A percentile compares a stretch with the other conserved stretches of the same genome.
These are phyloP conservation scores for Cyrtorhinus lividipennis DNA, from an alignment of 1,140 invertebrate species.

Conservation along the genomic window DNA sequence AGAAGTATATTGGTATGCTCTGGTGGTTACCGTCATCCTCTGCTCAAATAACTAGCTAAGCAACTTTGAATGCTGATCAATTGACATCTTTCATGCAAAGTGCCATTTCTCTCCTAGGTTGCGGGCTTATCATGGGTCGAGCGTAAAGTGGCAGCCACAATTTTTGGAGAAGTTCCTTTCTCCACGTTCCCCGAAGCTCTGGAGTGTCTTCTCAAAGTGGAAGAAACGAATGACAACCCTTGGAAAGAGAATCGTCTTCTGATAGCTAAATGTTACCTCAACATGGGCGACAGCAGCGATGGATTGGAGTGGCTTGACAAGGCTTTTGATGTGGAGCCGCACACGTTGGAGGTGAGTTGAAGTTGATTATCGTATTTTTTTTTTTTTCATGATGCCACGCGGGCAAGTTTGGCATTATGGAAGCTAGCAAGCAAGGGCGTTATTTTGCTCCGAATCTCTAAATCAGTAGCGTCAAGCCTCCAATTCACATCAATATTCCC, in stretches of 20 bases:
- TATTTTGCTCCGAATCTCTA: too few relatives aligned
- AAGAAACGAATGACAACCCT: constrained; percentile 39
- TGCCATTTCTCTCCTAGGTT: constrained; percentile 31
- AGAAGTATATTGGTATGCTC: too few relatives aligned
- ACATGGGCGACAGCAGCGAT: constrained; percentile 33
- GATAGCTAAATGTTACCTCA: constrained; percentile 52
- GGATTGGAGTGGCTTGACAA: constrained; percentile 42
- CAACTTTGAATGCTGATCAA: too few relatives aligned
- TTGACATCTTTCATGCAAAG: too few relatives aligned
- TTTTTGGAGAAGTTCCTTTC: constrained; percentile 50
- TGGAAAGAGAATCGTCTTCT: constrained; percentile 57
- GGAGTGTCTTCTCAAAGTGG: constrained; percentile 45
- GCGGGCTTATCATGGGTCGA: constrained; percentile 51
- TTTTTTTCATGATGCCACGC: too few relatives aligned
- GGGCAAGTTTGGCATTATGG: too few relatives aligned
- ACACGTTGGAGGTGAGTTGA: constrained; percentile 22
- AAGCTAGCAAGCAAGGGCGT: too few relatives aligned
- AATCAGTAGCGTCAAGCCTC: too few relatives aligned
- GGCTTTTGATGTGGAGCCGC: constrained; percentile 27
- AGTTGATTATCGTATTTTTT: not conserved
- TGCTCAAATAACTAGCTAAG: too few relatives aligned
- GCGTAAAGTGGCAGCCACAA: constrained; percentile 49
- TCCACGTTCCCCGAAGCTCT: constrained; percentile 50
- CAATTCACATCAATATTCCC: too few relatives aligned
- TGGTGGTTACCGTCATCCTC: too few relatives aligned